Evolutionary conservation across 2,113 vertebrate genomes (phyloP).

Genomic region (mouse (Mus musculus)): GRCm39 chr3:34473001-34473500

Average conservation of each 20-base stretch:
- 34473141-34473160: conserved; percentile 64
- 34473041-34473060: conserved; percentile 22
- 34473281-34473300: conserved; percentile 32
- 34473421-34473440: neutral
- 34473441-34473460: neutral
- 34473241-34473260: conserved; percentile 34
- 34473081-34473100: conserved; percentile 55
- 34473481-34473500: neutral
- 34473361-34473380: neutral
- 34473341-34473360: neutral
- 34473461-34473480: conserved; percentile 24
- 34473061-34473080: conserved; percentile 64
- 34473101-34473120: conserved; percentile 66
- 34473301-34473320: neutral
- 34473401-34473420: neutral
- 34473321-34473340: conserved; percentile 31
- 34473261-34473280: conserved; percentile 19
- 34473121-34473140: conserved; percentile 29
- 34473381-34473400: neutral
- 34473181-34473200: conserved; percentile 25
- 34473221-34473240: neutral
- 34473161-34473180: conserved; percentile 62
- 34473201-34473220: neutral
- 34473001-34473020: conserved; percentile 76
- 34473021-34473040: conserved; percentile 57